These are phyloP conservation scores for Chaenocephalus aceratus DNA, from an alignment of 2,113 vertebrate genomes.

Conservation along the genomic window DNA sequence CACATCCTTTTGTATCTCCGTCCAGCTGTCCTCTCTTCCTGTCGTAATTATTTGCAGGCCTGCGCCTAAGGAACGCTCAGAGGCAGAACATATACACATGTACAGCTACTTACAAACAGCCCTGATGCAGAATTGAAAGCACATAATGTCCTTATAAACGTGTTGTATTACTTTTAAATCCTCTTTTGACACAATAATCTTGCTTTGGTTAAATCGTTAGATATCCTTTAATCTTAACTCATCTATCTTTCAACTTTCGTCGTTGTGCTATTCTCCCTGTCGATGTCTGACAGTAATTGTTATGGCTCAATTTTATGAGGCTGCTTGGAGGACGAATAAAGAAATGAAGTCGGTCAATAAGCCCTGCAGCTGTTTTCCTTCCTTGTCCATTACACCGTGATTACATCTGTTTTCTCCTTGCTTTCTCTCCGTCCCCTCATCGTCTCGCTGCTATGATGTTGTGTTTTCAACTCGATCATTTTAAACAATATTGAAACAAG, in stretches of 20 bases:
- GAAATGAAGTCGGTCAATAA: conserved; percentile 31
- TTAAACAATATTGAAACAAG: neutral
- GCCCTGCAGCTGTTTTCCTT: neutral
- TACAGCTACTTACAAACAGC: neutral
- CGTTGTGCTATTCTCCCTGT: neutral
- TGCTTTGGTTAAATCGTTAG: neutral
- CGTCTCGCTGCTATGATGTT: neutral
- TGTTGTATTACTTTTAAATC: neutral
- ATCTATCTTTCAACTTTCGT: neutral
- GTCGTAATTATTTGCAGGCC: conserved; percentile 42
- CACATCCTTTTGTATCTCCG: conserved; percentile 56
- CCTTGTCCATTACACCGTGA: conserved; percentile 27
- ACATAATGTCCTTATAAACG: neutral
- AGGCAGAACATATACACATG: conserved; percentile 1
- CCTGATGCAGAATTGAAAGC: neutral
- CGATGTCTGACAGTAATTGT: conserved; percentile 15
- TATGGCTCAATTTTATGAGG: conserved; percentile 35
- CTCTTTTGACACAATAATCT: neutral
- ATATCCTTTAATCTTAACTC: neutral
- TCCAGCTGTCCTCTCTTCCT: conserved; percentile 74
- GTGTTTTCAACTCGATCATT: neutral
- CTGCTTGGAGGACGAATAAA: conserved; percentile 33
- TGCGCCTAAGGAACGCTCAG: conserved; percentile 1
- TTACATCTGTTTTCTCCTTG: neutral
- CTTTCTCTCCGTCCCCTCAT: neutral